These are phyloP conservation scores for Lithobates pipiens DNA, from an alignment of 2,797 vertebrate species.

Conservation along the genomic window DNA sequence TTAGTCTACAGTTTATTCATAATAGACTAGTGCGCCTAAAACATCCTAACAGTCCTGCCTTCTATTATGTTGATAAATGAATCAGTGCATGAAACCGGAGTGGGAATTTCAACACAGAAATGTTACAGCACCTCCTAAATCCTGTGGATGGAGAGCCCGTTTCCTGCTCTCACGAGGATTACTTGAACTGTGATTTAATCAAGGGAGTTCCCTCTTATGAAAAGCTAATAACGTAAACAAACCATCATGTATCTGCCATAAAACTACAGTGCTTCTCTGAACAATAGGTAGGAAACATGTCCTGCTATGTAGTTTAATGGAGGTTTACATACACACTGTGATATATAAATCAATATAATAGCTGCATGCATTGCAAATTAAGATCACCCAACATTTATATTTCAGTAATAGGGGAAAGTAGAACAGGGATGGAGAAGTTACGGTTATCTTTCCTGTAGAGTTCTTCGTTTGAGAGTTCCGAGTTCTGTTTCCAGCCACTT, in stretches of 20 bases:
- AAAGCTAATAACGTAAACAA: slow-evolving; percentile 33
- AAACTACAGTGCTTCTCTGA: background rate
- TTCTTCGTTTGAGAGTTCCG: background rate
- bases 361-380: background rate
- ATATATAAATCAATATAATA: background rate
- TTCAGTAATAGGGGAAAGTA: background rate
- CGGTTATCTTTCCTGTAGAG: background rate
- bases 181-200: slow-evolving; percentile 44
- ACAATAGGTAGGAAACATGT: background rate
- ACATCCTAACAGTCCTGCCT: background rate
- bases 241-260: slow-evolving; percentile 7
- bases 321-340: background rate
- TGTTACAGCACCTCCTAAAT: slow-evolving; percentile 34
- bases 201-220: slow-evolving; percentile 35
- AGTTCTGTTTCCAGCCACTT: too few species aligned
- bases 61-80: background rate
- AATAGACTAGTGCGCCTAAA: background rate
- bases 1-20: background rate
- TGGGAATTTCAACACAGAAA: slow-evolving; percentile 8
- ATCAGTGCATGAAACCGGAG: background rate
- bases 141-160: slow-evolving; percentile 23
- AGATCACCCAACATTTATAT: background rate
- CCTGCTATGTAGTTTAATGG: background rate
- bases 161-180: slow-evolving; percentile 50
- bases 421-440: background rate